phyloP scores from a whole-genome alignment of 30 jellyfish, hydroid and myxozoan genomes.

The Pelagia noctiluca region DNA sequence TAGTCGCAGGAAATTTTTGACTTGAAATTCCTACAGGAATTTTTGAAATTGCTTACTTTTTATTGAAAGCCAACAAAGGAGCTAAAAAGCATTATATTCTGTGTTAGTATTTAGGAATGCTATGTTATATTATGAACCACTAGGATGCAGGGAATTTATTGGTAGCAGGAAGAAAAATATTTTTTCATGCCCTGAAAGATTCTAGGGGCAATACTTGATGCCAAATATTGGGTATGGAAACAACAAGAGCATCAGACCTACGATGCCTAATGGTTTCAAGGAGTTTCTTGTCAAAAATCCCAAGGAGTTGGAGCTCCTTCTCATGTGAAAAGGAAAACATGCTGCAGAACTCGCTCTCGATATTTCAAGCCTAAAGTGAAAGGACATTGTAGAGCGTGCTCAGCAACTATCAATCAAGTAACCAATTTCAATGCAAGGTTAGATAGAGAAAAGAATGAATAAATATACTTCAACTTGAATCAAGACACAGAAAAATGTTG shows the following conservation, averaged over 20 bases:
- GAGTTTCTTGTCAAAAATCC: slow-evolving; percentile 92
- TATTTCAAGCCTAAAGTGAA: slow-evolving; percentile 88
- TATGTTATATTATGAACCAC: no score
- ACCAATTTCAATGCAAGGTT: slow-evolving; percentile 91
- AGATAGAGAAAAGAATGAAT: slow-evolving; percentile 94
- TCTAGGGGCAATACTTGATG: slow-evolving; percentile 92
- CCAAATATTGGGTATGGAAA: slow-evolving; percentile 98
- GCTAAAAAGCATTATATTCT: no score
- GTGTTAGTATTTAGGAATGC: no score
- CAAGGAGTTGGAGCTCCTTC: slow-evolving; percentile 91
- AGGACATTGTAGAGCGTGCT: slow-evolving; percentile 98
- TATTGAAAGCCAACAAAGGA: no score
- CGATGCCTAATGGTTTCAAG: slow-evolving; percentile 98
- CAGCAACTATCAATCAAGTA: slow-evolving; percentile 89
- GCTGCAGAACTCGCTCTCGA: slow-evolving; percentile 97
- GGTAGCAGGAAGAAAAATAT: no score
- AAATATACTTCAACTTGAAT: slow-evolving; percentile 33
- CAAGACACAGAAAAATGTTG: not conserved
- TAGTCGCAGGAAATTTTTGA: no score
- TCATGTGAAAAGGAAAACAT: slow-evolving; percentile 92
- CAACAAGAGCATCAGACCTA: slow-evolving; percentile 87
- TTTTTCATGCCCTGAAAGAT: slow-evolving; percentile 46
- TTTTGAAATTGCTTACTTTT: no score
- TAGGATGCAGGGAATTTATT: no score
- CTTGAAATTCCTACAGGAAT: no score